A percentile compares a stretch with the other conserved stretches of the same genome.
Conservation (phyloP, 2,113 vertebrate genomes). For the Bufo bufo region DNA sequence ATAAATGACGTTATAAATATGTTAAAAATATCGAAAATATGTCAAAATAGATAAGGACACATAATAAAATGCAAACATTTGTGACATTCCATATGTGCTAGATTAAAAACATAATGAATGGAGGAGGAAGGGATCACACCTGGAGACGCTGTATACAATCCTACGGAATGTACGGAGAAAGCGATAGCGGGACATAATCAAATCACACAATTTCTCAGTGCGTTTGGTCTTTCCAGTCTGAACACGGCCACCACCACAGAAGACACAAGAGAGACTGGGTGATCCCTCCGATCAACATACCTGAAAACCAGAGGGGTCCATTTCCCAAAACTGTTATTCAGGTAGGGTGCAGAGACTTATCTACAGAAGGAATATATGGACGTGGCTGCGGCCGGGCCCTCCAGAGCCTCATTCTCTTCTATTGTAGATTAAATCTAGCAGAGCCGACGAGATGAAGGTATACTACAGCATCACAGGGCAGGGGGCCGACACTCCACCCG, state of each 20-base stretch:
- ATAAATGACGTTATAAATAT: too few species aligned
- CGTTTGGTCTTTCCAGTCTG: background rate
- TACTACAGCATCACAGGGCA: slow-evolving; percentile 77
- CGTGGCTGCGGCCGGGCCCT: too few species aligned
- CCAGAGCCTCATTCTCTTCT: background rate
- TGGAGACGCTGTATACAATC: too few species aligned
- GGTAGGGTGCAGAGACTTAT: slow-evolving; percentile 62
- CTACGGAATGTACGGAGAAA: too few species aligned
- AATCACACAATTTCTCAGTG: too few species aligned
- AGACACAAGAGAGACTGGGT: slow-evolving; percentile 78
- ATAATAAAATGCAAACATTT: too few species aligned
- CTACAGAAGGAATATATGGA: background rate
- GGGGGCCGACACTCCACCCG: slow-evolving; percentile 69
- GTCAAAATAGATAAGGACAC: too few species aligned
- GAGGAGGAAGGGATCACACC: too few species aligned
- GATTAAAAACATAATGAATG: too few species aligned
- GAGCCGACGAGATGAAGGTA: slow-evolving; percentile 67
- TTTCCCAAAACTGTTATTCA: slow-evolving; percentile 72
- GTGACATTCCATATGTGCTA: too few species aligned
- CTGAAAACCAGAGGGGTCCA: slow-evolving; percentile 70
- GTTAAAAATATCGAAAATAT: too few species aligned
- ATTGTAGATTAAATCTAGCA: slow-evolving; percentile 74
- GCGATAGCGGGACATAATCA: too few species aligned
- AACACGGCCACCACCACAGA: slow-evolving; percentile 31
- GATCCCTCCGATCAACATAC: slow-evolving; percentile 71